Conservation (phyloP, 2,113 vertebrate species). For the Chamaea fasciata region DNA sequence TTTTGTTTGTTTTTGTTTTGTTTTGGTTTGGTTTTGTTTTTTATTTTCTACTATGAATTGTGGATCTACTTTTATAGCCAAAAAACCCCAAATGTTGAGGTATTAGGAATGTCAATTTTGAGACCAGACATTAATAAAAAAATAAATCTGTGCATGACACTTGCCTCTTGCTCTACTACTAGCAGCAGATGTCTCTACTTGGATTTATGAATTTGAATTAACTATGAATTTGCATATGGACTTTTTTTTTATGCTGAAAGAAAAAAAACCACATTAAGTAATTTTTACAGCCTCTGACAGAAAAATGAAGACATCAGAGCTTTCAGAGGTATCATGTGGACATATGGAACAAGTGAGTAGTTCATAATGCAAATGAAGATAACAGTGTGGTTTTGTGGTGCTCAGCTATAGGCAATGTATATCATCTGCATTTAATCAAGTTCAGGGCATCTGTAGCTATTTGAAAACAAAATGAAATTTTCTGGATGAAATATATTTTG, state of each 20-base stretch:
- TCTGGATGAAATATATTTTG: neutral
- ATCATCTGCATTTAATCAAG: neutral
- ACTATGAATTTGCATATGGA: neutral
- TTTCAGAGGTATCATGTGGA: constrained; percentile 1
- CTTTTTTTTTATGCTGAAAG: neutral
- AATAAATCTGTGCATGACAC: neutral
- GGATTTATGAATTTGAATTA: constrained; percentile 18
- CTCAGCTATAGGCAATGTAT: neutral
- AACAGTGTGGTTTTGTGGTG: neutral
- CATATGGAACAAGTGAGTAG: constrained; percentile 7
- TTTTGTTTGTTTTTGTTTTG: no score
- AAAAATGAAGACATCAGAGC: constrained; percentile 29
- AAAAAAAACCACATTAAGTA: neutral
- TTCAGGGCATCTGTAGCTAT: neutral
- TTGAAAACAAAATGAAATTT: neutral
- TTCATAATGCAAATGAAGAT: constrained; percentile 22
- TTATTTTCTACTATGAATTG: neutral
- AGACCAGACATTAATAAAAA: neutral
- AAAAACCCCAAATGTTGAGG: neutral
- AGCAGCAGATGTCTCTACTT: neutral
- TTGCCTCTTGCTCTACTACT: neutral
- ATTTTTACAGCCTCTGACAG: constrained; percentile 26
- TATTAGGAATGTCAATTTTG: neutral
- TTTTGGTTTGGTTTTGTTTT: no score
- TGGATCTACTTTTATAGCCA: neutral